Evolutionary conservation across 2,888 invertebrate species (phyloP).

Genomic region (Dorcus parallelipipedus): DNA sequence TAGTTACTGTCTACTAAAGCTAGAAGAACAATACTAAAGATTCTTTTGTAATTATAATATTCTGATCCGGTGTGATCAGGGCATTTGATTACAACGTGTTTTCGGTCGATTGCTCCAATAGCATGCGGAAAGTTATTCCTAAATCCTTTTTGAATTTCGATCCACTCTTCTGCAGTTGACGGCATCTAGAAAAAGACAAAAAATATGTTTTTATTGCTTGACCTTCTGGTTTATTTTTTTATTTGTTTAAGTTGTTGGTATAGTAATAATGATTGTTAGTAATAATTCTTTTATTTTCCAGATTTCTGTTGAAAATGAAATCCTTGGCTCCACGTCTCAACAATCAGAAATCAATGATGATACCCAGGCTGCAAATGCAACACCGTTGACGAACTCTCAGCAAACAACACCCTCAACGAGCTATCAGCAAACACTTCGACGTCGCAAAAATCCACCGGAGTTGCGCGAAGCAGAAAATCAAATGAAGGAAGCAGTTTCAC

Average conservation of each 20-base stretch:
- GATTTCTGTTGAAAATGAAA: neutral
- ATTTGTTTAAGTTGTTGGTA: too few species aligned
- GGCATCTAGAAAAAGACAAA: neutral
- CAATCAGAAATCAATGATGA: neutral
- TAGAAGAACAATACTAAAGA: slow-evolving; percentile 20
- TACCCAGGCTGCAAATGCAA: neutral
- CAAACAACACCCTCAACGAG: neutral
- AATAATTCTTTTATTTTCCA: too few species aligned
- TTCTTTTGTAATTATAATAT: slow-evolving; percentile 31
- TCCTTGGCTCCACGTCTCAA: neutral
- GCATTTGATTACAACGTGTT: slow-evolving; percentile 23
- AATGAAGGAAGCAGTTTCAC: neutral
- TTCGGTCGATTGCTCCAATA: slow-evolving; percentile 29
- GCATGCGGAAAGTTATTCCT: slow-evolving; percentile 17
- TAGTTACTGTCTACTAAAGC: too few species aligned
- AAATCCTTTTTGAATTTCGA: slow-evolving; percentile 1
- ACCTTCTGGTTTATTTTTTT: too few species aligned
- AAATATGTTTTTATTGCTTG: neutral
- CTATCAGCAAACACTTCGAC: neutral
- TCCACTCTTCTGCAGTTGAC: slow-evolving; percentile 1
- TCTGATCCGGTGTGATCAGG: slow-evolving; percentile 25
- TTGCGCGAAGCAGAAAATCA: neutral
- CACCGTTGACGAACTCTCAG: neutral
- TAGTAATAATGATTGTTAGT: too few species aligned
- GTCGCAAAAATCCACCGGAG: neutral